phyloP scores from a whole-genome alignment of 2,888 invertebrate species.

The Graphium colonna region DNA sequence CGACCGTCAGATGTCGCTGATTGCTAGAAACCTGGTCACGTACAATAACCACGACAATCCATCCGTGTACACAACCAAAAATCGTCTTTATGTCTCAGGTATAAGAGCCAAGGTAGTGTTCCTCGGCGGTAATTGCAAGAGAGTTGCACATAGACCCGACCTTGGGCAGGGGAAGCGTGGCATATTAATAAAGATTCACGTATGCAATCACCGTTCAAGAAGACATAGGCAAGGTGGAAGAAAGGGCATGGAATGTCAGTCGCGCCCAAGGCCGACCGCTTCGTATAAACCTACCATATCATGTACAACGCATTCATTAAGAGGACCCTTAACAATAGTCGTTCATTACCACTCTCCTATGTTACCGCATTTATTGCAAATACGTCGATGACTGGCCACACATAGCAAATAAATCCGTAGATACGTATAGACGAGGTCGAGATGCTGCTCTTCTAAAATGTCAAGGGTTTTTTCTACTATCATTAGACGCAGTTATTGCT shows the following conservation, averaged over 20 bases:
- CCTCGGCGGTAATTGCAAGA: constrained; percentile 32
- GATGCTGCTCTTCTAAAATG: constrained; percentile 58
- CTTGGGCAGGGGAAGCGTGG: constrained; percentile 63
- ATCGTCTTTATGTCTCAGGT: constrained; percentile 16
- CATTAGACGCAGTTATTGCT: constrained; percentile 28
- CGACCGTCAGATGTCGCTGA: constrained; percentile 53
- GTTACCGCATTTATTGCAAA: constrained; percentile 50
- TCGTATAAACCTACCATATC: constrained; percentile 47
- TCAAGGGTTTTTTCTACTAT: constrained; percentile 57
- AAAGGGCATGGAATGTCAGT: constrained; percentile 75
- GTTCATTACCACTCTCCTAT: constrained; percentile 35
- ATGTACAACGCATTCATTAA: constrained; percentile 31
- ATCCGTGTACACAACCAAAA: constrained; percentile 17
- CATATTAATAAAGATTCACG: constrained; percentile 72
- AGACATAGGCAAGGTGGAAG: constrained; percentile 73
- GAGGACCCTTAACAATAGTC: constrained; percentile 33
- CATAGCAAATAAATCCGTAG: constrained; percentile 57
- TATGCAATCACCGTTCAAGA: constrained; percentile 71
- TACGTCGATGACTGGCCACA: constrained; percentile 48
- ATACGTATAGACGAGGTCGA: constrained; percentile 47
- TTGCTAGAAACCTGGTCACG: constrained; percentile 49
- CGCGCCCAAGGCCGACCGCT: constrained; percentile 57
- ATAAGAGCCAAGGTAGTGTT: constrained; percentile 15
- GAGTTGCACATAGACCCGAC: constrained; percentile 55
- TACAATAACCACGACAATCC: constrained; percentile 31